Evolutionary conservation across 2,113 vertebrate species (phyloP).

Genomic region (Peucedramus taeniatus): DNA sequence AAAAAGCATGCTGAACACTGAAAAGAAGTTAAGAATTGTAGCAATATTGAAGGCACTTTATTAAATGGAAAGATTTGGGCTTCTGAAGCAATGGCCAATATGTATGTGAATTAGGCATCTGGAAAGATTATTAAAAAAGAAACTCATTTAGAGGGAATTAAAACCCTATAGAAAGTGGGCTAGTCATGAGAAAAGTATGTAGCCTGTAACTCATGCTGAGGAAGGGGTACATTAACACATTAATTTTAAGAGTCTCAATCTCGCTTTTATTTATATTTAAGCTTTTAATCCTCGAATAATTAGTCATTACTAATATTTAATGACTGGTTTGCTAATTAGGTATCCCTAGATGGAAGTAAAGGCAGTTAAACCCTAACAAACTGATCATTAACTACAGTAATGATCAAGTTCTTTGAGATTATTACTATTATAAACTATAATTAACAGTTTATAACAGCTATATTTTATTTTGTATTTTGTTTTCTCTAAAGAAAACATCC

Average conservation of each 20-base stretch:
- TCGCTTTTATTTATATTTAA: conserved; percentile 72
- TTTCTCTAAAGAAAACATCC: conserved; percentile 10
- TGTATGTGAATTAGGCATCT: conserved; percentile 50
- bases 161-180: conserved; percentile 25
- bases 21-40: neutral
- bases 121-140: conserved; percentile 29
- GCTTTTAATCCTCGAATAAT: conserved; percentile 71
- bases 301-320: conserved; percentile 74
- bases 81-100: conserved; percentile 25
- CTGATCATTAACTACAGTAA: conserved; percentile 70
- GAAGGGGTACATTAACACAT: conserved; percentile 14
- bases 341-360: conserved; percentile 62
- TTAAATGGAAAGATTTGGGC: neutral
- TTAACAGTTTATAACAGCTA: conserved; percentile 63
- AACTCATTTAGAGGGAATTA: neutral
- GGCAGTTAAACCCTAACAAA: conserved; percentile 64
- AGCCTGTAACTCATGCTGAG: conserved; percentile 28
- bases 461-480: conserved; percentile 60
- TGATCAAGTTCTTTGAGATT: conserved; percentile 68
- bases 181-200: conserved; percentile 26
- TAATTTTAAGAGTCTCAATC: conserved; percentile 64
- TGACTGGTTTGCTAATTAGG: conserved; percentile 67
- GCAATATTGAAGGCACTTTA: neutral
- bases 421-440: conserved; percentile 66
- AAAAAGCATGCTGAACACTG: neutral